Evolutionary conservation across 23 tunicate species (phyloP).

Genomic region (Trididemnum clinides): DNA sequence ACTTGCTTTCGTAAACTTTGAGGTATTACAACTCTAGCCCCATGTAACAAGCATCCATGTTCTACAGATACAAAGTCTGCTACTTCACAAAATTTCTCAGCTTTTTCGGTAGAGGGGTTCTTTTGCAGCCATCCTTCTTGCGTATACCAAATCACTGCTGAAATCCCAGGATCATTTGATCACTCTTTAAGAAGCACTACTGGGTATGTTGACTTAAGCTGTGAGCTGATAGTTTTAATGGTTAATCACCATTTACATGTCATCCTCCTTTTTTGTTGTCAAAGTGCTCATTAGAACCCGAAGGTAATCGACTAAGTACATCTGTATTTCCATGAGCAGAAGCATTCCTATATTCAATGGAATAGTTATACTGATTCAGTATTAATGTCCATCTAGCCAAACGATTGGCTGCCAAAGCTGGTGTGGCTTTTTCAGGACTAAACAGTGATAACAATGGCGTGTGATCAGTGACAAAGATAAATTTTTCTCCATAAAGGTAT

Average conservation of each 20-base stretch:
- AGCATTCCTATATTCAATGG: constrained; percentile 17
- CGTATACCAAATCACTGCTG: constrained; percentile 19
- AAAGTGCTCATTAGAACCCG: not conserved
- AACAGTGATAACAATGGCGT: too few species aligned
- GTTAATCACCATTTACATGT: not conserved
- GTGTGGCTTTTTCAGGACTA: too few species aligned
- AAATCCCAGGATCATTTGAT: constrained; percentile 5
- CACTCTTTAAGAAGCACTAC: constrained; percentile 1
- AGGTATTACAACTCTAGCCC: not conserved
- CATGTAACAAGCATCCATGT: not conserved
- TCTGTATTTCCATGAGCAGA: constrained; percentile 23
- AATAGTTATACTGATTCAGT: constrained; percentile 20
- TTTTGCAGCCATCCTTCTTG: constrained; percentile 28
- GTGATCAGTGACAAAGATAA: too few species aligned
- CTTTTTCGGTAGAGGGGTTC: not conserved
- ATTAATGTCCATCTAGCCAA: too few species aligned
- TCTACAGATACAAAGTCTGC: constrained; percentile 17
- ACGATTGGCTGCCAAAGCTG: too few species aligned
- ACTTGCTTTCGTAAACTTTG: not conserved
- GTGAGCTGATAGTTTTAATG: constrained; percentile 14
- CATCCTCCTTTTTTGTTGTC: constrained; percentile 6
- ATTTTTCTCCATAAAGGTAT: too few species aligned
- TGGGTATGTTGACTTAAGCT: not conserved
- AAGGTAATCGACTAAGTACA: constrained; percentile 33
- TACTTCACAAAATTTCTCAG: not conserved